phyloP scores from a whole-genome alignment of 2,113 vertebrate genomes.

The Elanus axillaris region DNA sequence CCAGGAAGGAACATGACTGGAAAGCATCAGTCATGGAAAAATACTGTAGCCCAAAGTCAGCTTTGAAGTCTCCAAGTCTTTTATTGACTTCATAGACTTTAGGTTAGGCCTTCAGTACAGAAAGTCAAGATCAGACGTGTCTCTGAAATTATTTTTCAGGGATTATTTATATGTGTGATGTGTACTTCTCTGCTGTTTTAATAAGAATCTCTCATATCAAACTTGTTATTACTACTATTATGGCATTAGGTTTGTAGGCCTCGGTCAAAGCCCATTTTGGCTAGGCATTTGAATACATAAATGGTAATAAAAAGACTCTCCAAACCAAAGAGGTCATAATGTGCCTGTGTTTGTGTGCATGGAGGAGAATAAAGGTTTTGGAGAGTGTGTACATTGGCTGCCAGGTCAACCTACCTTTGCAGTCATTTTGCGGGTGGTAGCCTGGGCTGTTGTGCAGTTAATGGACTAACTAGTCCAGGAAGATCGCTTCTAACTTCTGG shows the following conservation, averaged over 20 bases:
- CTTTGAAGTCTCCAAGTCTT: not conserved
- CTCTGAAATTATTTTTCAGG: not conserved
- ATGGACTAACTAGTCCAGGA: not conserved
- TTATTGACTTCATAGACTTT: not conserved
- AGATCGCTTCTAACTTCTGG: not conserved
- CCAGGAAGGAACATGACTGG: not conserved
- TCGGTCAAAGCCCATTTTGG: not conserved
- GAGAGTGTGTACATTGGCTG: not conserved
- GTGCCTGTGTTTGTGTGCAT: accelerated
- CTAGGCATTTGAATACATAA: not conserved
- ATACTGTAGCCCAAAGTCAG: not conserved
- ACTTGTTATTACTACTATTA: not conserved
- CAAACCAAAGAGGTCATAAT: not conserved
- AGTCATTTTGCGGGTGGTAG: not conserved
- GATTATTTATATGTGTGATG: not conserved
- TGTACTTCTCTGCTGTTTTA: not conserved
- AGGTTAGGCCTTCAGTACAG: not conserved
- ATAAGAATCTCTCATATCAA: not conserved
- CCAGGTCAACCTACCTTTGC: not conserved
- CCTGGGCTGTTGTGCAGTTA: not conserved
- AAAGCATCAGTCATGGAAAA: not conserved
- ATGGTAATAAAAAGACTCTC: not conserved
- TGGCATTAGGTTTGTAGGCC: not conserved
- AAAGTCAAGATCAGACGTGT: not conserved
- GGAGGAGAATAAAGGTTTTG: not conserved